Conservation (phyloP, 1,140 invertebrate species). For the Gyrodactylus salaris region DNA sequence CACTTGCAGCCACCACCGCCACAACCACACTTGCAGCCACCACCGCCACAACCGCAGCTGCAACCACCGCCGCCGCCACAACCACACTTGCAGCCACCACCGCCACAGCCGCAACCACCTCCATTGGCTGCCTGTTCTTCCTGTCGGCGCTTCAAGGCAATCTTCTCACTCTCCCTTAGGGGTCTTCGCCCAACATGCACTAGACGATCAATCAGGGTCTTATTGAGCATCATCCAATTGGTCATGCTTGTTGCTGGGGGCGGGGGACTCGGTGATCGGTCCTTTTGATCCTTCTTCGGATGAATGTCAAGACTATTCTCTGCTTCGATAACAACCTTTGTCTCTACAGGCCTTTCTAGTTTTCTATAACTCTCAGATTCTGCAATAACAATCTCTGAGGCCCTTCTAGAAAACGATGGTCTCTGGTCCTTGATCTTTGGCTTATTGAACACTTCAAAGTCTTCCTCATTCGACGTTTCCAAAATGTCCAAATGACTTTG, state of each 20-base stretch:
- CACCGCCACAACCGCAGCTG: too few relatives aligned
- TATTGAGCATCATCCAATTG: neutral
- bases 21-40: too few relatives aligned
- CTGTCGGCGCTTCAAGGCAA: neutral
- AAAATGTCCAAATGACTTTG: neutral
- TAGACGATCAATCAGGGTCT: neutral
- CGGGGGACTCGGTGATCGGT: neutral
- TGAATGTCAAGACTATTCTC: neutral
- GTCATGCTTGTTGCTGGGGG: neutral
- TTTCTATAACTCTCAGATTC: neutral
- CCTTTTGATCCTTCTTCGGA: neutral
- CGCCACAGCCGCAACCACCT: neutral
- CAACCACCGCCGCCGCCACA: neutral
- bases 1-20: too few relatives aligned
- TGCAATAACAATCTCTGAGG: neutral
- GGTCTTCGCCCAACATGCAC: neutral
- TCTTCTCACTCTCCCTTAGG: neutral
- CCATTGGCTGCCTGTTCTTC: neutral
- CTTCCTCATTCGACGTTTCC: neutral
- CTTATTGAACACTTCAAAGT: neutral
- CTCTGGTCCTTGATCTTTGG: too few relatives aligned
- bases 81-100: neutral
- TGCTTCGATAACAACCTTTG: neutral
- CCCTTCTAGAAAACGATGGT: neutral
- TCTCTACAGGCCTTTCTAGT: neutral